Conservation (phyloP, 2,797 vertebrate species). For the Spea hammondii region DNA sequence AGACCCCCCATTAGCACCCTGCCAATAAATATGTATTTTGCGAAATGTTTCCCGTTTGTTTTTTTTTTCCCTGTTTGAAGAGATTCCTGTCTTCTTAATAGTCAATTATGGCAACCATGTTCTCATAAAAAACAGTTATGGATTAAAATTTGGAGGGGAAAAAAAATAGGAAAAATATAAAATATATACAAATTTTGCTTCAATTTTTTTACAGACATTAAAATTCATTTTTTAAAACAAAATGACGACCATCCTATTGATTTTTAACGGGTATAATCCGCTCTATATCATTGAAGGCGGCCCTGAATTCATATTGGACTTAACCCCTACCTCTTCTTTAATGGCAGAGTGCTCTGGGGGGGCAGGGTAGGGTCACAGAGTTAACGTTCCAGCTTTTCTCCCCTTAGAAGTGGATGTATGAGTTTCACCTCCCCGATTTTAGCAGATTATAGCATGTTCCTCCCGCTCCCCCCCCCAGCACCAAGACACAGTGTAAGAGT, state of each 20-base stretch:
- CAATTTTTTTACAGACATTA: background rate
- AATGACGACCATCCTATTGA: background rate
- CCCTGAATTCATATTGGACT: too few relatives aligned
- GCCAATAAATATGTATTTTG: background rate
- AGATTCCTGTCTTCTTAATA: too few relatives aligned
- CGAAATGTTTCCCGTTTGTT: too few relatives aligned
- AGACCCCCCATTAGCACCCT: background rate
- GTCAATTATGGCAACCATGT: too few relatives aligned
- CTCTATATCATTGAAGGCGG: too few relatives aligned
- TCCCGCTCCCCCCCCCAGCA: constrained; percentile 18
- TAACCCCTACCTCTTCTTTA: background rate
- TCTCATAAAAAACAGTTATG: background rate
- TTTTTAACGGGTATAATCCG: background rate
- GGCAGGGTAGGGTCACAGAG: constrained; percentile 24
- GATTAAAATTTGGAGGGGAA: constrained; percentile 7
- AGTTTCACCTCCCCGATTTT: constrained; percentile 17
- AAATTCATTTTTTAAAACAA: too few relatives aligned
- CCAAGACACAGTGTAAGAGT: constrained; percentile 35
- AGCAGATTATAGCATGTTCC: constrained; percentile 13
- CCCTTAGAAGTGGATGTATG: constrained; percentile 22
- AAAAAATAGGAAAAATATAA: constrained; percentile 38
- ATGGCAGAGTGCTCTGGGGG: constrained; percentile 45
- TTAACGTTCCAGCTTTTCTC: constrained; percentile 24
- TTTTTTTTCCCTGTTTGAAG: too few relatives aligned
- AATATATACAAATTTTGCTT: constrained; percentile 18